Base-by-base conservation (phyloP, 2,113 vertebrate species). In the Raja brachyura region DNA sequence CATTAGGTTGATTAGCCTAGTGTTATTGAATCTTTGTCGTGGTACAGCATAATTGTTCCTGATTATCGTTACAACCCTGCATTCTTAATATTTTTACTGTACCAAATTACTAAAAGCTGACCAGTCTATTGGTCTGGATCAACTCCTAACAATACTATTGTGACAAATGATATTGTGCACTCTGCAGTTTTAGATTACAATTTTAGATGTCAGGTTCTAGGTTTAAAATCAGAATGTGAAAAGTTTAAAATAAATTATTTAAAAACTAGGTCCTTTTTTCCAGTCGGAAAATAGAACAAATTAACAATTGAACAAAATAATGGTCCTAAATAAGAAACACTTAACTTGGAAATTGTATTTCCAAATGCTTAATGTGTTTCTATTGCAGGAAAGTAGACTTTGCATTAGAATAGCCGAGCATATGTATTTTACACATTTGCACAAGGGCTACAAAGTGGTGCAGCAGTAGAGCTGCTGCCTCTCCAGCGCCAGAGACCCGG, bases 11-110 rank as follows among this genome's bases (percentile, higher is more conserved):
- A 92, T 92, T 39, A 28, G 22, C n/a, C 90, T 92, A 73, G 13
- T 73, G 18, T 39, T 48, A 68, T 73, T 68, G 33, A 48, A 48
- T 70, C 8, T 31, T 25, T 10, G 70, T 48, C 70, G 48, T 48
- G 73, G 31, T 9, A 16, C 66, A 90, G 39, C 14, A 54, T 48
- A 92, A 73, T 73, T 73, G 0, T 90, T n/a, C 66, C 31, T 54
- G 68, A 92, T 92, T 74, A 92, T 92, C 90, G 90, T 92, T 92
- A 92, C 90, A 92, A 74, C 90, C 68, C 90, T 92, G 73, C 86
- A 31, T 92, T 92, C 90, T 92, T 92, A 73, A 90, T 54, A 73
- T 70, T 68, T 92, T 92, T 92, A 92, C 90, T 92, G 90, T 74
- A 92, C 68, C 20, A 28, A 92, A 54, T 33, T 92, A 73, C 39